Evolutionary conservation across 2,113 vertebrate genomes (phyloP), one percentile per base, ranked within the genome.

Genomic region (Zosterops pallidus): DNA sequence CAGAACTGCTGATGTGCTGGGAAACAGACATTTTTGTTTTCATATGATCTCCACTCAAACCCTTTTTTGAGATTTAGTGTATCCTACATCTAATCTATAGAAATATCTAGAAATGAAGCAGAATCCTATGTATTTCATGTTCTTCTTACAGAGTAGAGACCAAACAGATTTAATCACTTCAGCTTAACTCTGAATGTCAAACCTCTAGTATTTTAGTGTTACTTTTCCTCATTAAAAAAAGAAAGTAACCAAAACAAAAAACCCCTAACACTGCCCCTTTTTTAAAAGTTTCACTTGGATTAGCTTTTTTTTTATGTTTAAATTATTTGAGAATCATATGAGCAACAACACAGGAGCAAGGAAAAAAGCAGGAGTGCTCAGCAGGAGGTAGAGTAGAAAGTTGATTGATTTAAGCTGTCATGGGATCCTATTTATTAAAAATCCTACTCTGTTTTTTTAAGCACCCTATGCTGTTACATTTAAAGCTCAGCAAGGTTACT

Each of bases 401-500:
- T 0, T 11, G n/a, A 49, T 60, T 53, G 15, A 79, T 85, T 88
- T 50, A 71, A 76, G 41, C n/a, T 44, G 33, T 90, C 14, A 7
- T 25, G 18, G 49, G 50, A 88, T 92, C 6, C 3, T 21, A 79
- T 41, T 79, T 85, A 76, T 56, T 53, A 57, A 47, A 78, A 80
- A 75, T 53, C 28, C 31, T 15, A 23, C 37, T 68, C 26, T 19
- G 16, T 12, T 28, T 64, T 64, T 57, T 19, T 60, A 79, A 91
- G 63, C 8, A 22, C 28, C 5, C 8, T 9, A 3, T 64, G 47
- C 53, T n/a, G 24, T 60, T 72, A 22, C 14, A 29, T 41, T 87
- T 84, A 79, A 89, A 86, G 52, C 25, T 69, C 68, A 59, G 39
- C 16, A 71, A 94, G 49, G 53, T 79, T 76, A 85, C 55, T 69